Evolutionary conservation across 2,888 invertebrate genomes (phyloP).

Genomic region (Dolichopus griseipennis): DNA sequence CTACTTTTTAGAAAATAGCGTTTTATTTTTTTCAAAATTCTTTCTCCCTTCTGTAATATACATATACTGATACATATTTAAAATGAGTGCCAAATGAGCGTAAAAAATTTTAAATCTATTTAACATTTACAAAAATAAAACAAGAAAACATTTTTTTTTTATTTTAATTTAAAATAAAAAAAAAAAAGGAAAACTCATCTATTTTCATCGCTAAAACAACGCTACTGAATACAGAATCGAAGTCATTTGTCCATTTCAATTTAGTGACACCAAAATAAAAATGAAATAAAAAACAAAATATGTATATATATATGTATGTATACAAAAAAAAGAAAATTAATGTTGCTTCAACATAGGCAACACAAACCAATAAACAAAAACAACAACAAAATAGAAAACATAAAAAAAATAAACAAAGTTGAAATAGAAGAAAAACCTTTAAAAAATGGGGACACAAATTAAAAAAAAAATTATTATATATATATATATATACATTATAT

Average conservation of each 20-base stretch:
- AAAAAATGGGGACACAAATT: not conserved
- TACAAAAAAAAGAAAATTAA: not conserved
- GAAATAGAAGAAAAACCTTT: too few species aligned
- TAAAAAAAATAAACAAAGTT: too few species aligned
- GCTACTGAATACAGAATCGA: not conserved
- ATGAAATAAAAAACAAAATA: too few species aligned
- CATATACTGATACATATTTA: too few species aligned
- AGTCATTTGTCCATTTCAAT: constrained; percentile 6
- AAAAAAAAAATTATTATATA: not conserved
- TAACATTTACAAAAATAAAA: not conserved
- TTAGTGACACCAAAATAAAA: not conserved
- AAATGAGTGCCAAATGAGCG: not conserved
- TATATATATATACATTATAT: too few species aligned
- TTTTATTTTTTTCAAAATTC: too few species aligned
- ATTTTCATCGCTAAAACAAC: too few species aligned
- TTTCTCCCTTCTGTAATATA: too few species aligned
- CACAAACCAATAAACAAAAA: not conserved
- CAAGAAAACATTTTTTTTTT: not conserved
- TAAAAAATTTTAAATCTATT: constrained; percentile 1
- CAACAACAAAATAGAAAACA: not conserved
- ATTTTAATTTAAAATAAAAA: not conserved
- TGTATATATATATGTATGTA: too few species aligned
- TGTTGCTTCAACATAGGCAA: not conserved
- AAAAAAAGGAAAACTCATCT: too few species aligned
- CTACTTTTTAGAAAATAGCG: too few species aligned